Evolutionary conservation across 2,797 vertebrate genomes (phyloP), one percentile per base, ranked within the genome.

Genomic region (Prunella strophiata): DNA sequence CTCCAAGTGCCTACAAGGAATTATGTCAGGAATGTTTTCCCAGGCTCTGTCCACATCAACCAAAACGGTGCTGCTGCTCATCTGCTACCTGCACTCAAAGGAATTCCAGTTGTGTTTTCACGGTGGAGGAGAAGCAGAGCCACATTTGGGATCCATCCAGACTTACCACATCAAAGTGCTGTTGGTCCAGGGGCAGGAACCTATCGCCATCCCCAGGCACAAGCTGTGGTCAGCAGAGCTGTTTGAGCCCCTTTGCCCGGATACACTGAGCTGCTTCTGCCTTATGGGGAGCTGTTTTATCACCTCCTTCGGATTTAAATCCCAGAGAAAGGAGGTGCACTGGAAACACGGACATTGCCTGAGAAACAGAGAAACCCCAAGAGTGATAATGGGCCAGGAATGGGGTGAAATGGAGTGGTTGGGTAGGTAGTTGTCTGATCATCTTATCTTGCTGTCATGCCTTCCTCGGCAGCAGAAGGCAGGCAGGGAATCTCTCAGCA

Each of bases 131-230:
- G n/a, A n/a, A 30, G 21, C 67, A 85, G 63, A 81, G 45, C 42
- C 8, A 36, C 34, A 5, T 48, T 19, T n/a, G 38, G 40, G 67
- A 58, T 42, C 62, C 54, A 27, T 21, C 36, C 19, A 27, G 59
- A 65, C 98, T 98, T 93, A 99, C 98, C 97, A 98, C 98, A 65
- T 99, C 97, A 89, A 99, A 99, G 85, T 97, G 97, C 48, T 89
- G 92, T 25, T 47, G 97, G 71, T 98, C 96, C 29, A 98, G 84
- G 27, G 98, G 97, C 78, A 98, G 94, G 92, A 96, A 97, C 36
- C 96, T 96, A 85, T 94, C 93, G 83, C 97, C 97, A 7, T 55
- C 38, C 89, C 78, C 82, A 97, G 92, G 80, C 93, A 97, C 92
- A 98, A 98, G 90, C 80, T 98, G 96, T 97, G 98, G 91, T 98